These are phyloP conservation scores for Hetaerina titia DNA, from an alignment of 2,888 invertebrate species.

Conservation along the genomic window DNA sequence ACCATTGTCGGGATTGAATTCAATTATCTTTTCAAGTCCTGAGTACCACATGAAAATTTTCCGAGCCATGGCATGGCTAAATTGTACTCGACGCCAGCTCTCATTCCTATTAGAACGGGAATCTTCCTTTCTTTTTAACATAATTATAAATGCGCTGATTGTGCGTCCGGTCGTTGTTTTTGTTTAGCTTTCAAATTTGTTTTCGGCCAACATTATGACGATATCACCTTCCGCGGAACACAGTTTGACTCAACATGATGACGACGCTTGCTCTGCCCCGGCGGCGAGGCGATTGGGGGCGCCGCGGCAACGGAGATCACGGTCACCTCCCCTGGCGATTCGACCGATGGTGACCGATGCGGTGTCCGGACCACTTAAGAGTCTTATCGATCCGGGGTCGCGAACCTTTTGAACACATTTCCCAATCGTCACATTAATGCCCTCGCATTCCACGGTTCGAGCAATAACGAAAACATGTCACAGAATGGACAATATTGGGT, in stretches of 20 bases:
- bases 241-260: neutral
- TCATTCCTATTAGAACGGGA: too few species aligned
- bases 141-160: too few species aligned
- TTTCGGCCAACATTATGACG: too few species aligned
- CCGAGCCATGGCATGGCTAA: too few species aligned
- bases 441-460: neutral
- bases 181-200: too few species aligned
- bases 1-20: too few species aligned
- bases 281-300: neutral
- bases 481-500: neutral
- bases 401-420: neutral
- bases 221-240: too few species aligned
- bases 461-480: neutral
- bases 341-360: neutral
- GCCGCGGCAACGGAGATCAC: neutral
- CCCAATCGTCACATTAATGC: neutral
- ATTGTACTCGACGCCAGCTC: too few species aligned
- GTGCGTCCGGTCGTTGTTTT: too few species aligned
- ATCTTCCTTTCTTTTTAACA: too few species aligned
- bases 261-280: neutral
- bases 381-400: neutral
- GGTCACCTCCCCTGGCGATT: neutral
- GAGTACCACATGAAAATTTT: too few species aligned
- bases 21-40: too few species aligned
- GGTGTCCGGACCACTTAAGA: neutral